Base-by-base conservation (phyloP, 2,113 vertebrate species). In the Paramisgurnus dabryanus region DNA sequence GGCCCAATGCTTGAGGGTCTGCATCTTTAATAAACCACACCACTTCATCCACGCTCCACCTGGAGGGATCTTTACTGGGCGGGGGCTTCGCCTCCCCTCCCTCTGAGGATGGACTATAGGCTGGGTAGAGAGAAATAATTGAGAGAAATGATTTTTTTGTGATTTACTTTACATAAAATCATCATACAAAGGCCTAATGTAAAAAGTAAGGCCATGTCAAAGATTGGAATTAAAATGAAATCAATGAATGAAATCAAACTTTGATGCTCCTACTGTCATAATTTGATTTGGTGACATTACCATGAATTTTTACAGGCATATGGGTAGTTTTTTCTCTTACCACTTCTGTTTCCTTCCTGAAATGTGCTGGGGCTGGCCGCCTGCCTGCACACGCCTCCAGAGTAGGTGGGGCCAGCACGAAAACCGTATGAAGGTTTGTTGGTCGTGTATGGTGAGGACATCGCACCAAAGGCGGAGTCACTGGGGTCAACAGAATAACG, bases 21-120 rank as follows among this genome's bases (percentile, higher is more conserved):
- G 97, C 96, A 0, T 98, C 95, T 84, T 96, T 97, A 88, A 99
- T 95, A 81, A 98, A 99, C 93, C 94, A 92, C 71, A 97, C 91
- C 75, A 99, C 97, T 0, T 99, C 96, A 64, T 98, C 97, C 70
- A 99, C 96, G 0, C 94, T 94, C 97, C 97, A 99, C 82, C 92
- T 93, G 77, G 93, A 95, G 3, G 97, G 97, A 85, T 98, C 94
- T 84, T 94, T 95, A 86, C 89, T 94, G 77, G 91, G 85, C 12
- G 92, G 94, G 61, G 90, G 92, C 81, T 91, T 89, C 7, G 66
- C 2, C 0, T 96, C 95, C 81, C 90, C 92, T n/a, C 1, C 79
- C 12, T 97, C 96, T 27, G 90, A 87, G 82, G 93, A 91, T 17
- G 93, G 92, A 80, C 93, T 96, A 57, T 94, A 94, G 88, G 93